Percentiles rank a stretch among this genome's conserved stretches.
Evolutionary conservation across 2,113 vertebrate species (phyloP).

Genomic region (Neolamprologus falcicula): DNA sequence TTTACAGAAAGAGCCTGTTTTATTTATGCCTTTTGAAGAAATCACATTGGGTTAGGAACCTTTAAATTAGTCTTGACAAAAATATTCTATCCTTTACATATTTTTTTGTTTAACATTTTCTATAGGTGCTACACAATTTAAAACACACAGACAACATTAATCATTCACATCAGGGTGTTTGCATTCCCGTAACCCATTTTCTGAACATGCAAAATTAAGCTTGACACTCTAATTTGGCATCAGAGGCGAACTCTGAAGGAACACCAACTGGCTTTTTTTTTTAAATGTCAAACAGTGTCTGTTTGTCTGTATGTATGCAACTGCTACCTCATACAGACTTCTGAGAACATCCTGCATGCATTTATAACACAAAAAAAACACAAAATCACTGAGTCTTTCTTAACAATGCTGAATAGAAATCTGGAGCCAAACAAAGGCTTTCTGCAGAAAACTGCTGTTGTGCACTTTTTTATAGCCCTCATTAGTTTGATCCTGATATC

Average conservation of each 20-base stretch:
- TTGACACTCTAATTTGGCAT: background rate
- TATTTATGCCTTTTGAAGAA: conserved; percentile 7
- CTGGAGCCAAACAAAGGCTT: conserved; percentile 38
- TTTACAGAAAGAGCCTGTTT: conserved; percentile 34
- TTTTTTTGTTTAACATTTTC: background rate
- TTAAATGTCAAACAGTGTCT: background rate
- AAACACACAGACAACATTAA: conserved; percentile 30
- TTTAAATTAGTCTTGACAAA: conserved; percentile 45
- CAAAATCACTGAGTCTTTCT: background rate
- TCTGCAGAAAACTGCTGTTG: conserved; percentile 39
- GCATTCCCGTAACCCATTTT: background rate
- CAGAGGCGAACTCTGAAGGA: background rate
- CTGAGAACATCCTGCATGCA: conserved; percentile 27
- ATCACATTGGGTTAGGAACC: background rate
- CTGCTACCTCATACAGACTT: background rate
- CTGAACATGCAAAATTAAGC: conserved; percentile 24
- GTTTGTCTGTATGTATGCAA: background rate
- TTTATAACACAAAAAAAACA: background rate
- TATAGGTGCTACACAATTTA: conserved; percentile 13
- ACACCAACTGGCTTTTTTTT: background rate
- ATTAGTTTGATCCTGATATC: conserved; percentile 63
- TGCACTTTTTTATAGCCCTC: conserved; percentile 60
- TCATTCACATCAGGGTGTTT: conserved; percentile 28
- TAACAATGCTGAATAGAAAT: conserved; percentile 15
- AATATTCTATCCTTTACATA: conserved; percentile 18